These are phyloP conservation scores for Dicrurus megarhynchus DNA, from an alignment of 2,113 vertebrate genomes.

Conservation along the genomic window DNA sequence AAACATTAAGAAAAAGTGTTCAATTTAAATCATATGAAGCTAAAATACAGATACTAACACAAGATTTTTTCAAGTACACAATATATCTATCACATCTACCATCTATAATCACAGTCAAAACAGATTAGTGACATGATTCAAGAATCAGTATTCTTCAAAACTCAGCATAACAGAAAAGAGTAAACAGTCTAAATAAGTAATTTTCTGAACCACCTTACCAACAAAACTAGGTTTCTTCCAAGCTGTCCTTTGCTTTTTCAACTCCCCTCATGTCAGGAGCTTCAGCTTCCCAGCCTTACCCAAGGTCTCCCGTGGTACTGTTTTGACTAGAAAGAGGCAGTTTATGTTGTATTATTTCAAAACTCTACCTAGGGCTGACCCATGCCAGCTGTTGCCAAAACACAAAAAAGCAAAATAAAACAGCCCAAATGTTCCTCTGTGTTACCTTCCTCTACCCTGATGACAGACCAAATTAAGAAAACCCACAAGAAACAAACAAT, in stretches of 20 bases:
- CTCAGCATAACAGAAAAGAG: neutral
- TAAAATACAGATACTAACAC: neutral
- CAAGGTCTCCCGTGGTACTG: neutral
- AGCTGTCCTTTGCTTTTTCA: neutral
- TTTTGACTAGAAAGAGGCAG: neutral
- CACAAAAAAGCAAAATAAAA: neutral
- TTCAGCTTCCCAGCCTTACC: neutral
- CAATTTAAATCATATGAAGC: neutral
- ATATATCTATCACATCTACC: neutral
- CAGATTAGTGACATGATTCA: neutral
- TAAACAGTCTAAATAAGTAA: neutral
- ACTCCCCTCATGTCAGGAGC: neutral
- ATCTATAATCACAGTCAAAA: neutral
- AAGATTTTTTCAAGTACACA: neutral
- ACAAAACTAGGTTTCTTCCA: neutral
- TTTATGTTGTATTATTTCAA: neutral
- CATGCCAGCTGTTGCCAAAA: neutral
- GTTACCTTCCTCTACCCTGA: neutral
- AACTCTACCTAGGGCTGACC: neutral
- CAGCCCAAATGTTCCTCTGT: neutral
- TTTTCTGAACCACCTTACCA: neutral
- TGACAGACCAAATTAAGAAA: neutral
- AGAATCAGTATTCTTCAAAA: neutral
- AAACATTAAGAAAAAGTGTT: neutral
- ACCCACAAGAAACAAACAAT: neutral